Evolutionary conservation across 2,797 vertebrate species (phyloP).

Genomic region (Myotis findleyi): DNA sequence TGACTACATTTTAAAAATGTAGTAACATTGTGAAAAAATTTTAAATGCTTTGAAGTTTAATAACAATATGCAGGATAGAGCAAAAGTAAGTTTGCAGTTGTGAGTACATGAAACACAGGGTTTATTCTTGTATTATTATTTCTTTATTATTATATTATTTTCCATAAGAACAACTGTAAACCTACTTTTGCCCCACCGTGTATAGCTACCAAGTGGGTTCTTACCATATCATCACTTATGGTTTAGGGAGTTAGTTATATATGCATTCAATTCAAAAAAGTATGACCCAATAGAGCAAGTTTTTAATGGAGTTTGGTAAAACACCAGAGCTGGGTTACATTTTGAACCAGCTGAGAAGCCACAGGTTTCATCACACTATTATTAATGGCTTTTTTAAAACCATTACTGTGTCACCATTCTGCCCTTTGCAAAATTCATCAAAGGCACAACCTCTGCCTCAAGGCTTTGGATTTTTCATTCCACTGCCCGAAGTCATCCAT

Average conservation of each 20-base stretch:
- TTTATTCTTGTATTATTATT: neutral
- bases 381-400: constrained; percentile 56
- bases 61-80: neutral
- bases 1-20: constrained; percentile 4
- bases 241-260: neutral
- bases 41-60: neutral
- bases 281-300: neutral
- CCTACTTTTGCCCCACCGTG: neutral
- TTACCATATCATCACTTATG: neutral
- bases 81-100: neutral
- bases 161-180: neutral
- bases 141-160: neutral
- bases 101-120: neutral
- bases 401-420: neutral
- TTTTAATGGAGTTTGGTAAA: constrained; percentile 34
- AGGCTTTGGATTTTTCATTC: constrained; percentile 24
- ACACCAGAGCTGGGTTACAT: neutral
- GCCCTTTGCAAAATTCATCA: constrained; percentile 11
- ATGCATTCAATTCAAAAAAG: neutral
- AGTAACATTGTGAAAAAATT: neutral
- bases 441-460: neutral
- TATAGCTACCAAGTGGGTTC: neutral
- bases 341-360: constrained; percentile 48
- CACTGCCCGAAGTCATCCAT: neutral
- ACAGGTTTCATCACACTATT: constrained; percentile 57